Percentiles rank a stretch among this genome's conserved stretches.
These are phyloP conservation scores for Zaprionus capensis DNA, from an alignment of 1,140 invertebrate species.

Conservation along the genomic window DNA sequence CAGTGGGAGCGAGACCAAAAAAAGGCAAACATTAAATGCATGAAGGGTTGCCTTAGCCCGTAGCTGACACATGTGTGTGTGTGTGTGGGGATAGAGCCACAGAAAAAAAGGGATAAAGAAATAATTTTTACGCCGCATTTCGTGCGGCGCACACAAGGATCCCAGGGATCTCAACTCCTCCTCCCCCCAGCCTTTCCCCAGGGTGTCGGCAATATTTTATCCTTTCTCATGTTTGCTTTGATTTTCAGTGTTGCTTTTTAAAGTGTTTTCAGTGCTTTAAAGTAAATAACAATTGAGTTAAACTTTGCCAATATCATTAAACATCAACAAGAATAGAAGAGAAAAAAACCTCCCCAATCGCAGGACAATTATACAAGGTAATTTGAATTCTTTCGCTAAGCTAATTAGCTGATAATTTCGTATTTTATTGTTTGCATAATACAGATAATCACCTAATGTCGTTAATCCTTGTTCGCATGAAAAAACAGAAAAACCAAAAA, in stretches of 20 bases:
- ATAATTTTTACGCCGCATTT: constrained; percentile 49
- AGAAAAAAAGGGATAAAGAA: constrained; percentile 49
- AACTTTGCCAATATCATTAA: constrained; percentile 5
- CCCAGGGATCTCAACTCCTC: background rate
- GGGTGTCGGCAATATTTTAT: constrained; percentile 9
- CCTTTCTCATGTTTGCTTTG: constrained; percentile 35
- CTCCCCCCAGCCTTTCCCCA: background rate
- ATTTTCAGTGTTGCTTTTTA: constrained; percentile 31
- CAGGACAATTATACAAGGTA: constrained; percentile 46
- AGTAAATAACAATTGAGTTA: constrained; percentile 28
- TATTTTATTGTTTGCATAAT: constrained; percentile 66
- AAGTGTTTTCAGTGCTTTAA: constrained; percentile 26
- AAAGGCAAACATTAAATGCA: constrained; percentile 59
- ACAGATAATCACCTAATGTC: constrained; percentile 61
- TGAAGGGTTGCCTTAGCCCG: constrained; percentile 33
- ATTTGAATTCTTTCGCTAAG: constrained; percentile 54
- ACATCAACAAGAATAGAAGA: constrained; percentile 21
- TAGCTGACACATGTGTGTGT: constrained; percentile 29
- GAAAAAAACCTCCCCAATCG: constrained; percentile 4
- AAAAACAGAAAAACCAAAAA: constrained; percentile 4
- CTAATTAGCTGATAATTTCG: constrained; percentile 62
- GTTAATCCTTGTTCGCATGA: constrained; percentile 9
- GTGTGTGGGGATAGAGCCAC: background rate
- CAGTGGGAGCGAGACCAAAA: background rate
- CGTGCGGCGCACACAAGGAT: constrained; percentile 17